Conservation (phyloP, 2,113 vertebrate genomes). For the Cavia aperea region DNA sequence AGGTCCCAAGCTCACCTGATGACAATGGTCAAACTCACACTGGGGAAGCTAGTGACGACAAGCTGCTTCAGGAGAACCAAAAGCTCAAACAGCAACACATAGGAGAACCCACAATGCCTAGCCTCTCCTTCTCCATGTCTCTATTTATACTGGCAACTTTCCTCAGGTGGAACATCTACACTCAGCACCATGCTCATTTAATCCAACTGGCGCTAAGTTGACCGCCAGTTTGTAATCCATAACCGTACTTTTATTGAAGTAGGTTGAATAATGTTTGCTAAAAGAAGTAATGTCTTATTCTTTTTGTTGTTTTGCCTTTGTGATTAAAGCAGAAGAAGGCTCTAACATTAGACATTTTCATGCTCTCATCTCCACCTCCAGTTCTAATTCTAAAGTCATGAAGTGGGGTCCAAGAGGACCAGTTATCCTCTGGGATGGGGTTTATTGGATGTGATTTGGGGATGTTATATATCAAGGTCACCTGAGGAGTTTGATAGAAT, state of each 20-base stretch:
- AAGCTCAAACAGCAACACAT: too few relatives aligned
- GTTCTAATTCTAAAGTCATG: background rate
- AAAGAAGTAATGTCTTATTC: background rate
- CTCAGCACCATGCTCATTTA: too few relatives aligned
- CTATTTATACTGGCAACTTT: too few relatives aligned
- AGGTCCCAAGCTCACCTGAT: too few relatives aligned
- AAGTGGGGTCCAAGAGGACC: background rate
- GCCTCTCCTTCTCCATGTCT: too few relatives aligned
- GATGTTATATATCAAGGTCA: background rate
- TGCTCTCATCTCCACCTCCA: background rate
- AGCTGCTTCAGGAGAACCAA: too few relatives aligned
- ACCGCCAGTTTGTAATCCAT: too few relatives aligned
- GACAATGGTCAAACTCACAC: too few relatives aligned
- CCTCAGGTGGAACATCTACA: too few relatives aligned
- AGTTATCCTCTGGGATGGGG: slow-evolving; percentile 14
- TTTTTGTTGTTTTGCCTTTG: background rate
- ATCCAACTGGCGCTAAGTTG: too few relatives aligned
- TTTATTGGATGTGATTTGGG: slow-evolving; percentile 3
- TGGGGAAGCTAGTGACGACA: too few relatives aligned
- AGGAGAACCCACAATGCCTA: too few relatives aligned
- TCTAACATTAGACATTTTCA: background rate
- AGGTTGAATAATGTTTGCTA: background rate
- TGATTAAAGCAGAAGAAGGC: slow-evolving; percentile 32
- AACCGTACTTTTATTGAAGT: background rate
- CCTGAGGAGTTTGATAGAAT: background rate